A percentile compares a stretch with the other conserved stretches of the same genome.
Evolutionary conservation across 2,113 vertebrate genomes (phyloP).

Genomic region (Loxodonta africana): DNA sequence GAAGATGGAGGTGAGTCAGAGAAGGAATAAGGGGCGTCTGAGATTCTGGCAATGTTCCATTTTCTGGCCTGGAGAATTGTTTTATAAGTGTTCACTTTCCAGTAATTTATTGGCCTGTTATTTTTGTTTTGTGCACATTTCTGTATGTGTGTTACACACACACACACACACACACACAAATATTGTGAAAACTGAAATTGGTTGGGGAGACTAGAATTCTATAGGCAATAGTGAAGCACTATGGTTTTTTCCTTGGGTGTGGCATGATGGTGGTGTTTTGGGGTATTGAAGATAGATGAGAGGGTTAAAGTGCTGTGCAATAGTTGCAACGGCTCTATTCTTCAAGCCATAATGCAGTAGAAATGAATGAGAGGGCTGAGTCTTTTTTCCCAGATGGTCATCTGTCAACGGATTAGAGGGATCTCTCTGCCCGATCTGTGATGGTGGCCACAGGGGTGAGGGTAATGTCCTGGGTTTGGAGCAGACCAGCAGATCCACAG

Average conservation of each 20-base stretch:
- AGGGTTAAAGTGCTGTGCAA: not conserved
- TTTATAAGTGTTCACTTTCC: not conserved
- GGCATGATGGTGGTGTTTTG: not conserved
- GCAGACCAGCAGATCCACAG: not conserved
- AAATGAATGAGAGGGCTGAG: not conserved
- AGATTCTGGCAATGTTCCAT: not conserved
- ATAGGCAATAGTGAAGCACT: not conserved
- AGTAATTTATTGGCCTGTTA: not conserved
- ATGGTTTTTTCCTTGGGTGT: not conserved
- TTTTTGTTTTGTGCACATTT: not conserved
- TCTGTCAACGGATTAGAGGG: not conserved
- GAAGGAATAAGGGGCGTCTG: not conserved
- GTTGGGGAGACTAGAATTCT: not conserved
- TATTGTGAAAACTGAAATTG: not conserved
- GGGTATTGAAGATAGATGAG: not conserved
- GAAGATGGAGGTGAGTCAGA: not conserved
- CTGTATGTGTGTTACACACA: not conserved
- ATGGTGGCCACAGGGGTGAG: not conserved
- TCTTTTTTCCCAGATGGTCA: not conserved
- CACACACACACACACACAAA: not conserved
- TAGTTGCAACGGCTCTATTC: not conserved
- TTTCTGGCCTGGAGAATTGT: too few species aligned
- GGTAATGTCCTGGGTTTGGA: not conserved
- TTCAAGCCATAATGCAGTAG: not conserved
- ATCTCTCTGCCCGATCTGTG: not conserved